These are phyloP conservation scores for Catagonus wagneri DNA, from an alignment of 2,113 vertebrate species.

Conservation along the genomic window DNA sequence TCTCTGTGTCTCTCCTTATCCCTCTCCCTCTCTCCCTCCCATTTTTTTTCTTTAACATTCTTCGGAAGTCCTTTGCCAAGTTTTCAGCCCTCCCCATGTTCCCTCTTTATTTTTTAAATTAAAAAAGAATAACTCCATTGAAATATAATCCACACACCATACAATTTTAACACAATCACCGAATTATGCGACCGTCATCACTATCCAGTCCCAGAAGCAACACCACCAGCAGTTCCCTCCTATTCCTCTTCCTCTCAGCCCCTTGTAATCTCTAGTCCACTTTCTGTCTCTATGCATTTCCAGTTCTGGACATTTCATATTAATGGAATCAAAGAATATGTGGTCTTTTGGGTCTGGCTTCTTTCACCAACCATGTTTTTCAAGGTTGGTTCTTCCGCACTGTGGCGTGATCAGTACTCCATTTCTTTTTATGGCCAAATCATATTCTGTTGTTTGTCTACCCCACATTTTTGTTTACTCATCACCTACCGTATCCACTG, in stretches of 20 bases:
- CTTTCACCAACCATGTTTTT: not conserved
- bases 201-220: not conserved
- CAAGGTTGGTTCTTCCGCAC: not conserved
- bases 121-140: not conserved
- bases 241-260: not conserved
- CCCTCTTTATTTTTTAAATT: not conserved
- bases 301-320: not conserved
- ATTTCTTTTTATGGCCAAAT: not conserved
- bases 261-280: not conserved
- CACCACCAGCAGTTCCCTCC: not conserved
- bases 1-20: not conserved
- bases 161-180: not conserved
- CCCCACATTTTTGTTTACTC: not conserved
- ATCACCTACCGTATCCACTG: not conserved
- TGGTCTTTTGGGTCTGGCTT: not conserved
- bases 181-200: not conserved
- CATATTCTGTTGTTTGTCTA: not conserved
- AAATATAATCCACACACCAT: conserved; percentile 3
- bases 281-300: not conserved
- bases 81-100: not conserved
- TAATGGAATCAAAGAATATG: not conserved
- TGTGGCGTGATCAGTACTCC: not conserved
- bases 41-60: not conserved
- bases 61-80: not conserved
- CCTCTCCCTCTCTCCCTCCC: too few relatives aligned